These are phyloP conservation scores for Notechis scutatus DNA, from an alignment of 2,113 vertebrate genomes.

Conservation along the genomic window DNA sequence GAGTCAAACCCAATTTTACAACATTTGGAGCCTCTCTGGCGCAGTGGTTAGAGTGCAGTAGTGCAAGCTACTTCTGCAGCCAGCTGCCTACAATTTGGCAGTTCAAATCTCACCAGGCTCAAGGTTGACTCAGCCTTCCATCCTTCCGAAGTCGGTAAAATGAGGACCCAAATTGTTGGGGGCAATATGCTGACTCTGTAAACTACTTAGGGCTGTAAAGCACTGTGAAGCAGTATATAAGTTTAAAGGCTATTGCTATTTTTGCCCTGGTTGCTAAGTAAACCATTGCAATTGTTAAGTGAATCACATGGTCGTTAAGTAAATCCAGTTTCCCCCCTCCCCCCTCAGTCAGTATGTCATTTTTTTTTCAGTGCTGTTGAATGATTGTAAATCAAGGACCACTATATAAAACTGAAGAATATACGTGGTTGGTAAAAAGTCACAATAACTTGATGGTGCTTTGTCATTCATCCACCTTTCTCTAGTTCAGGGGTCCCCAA, in stretches of 20 bases:
- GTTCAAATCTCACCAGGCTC: too few relatives aligned
- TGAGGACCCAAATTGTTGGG: too few relatives aligned
- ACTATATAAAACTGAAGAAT: neutral
- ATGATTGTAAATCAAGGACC: neutral
- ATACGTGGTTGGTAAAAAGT: neutral
- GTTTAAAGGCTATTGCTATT: neutral
- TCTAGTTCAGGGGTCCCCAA: too few relatives aligned
- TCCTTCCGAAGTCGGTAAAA: too few relatives aligned
- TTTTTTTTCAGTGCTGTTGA: neutral
- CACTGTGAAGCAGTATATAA: too few relatives aligned
- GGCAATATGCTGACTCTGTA: too few relatives aligned
- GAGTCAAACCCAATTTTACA: neutral
- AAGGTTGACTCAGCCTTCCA: too few relatives aligned
- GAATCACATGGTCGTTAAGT: neutral
- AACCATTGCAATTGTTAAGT: neutral
- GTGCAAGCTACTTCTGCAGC: too few relatives aligned
- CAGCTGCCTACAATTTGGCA: too few relatives aligned
- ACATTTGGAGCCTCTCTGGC: neutral
- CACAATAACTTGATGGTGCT: neutral
- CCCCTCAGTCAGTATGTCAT: too few relatives aligned
- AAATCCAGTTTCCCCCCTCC: neutral
- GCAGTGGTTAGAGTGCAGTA: too few relatives aligned
- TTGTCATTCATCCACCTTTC: neutral
- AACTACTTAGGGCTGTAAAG: too few relatives aligned
- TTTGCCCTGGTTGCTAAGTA: neutral